Conservation (phyloP, 1,140 invertebrate species). For the Bombus superbus region DNA sequence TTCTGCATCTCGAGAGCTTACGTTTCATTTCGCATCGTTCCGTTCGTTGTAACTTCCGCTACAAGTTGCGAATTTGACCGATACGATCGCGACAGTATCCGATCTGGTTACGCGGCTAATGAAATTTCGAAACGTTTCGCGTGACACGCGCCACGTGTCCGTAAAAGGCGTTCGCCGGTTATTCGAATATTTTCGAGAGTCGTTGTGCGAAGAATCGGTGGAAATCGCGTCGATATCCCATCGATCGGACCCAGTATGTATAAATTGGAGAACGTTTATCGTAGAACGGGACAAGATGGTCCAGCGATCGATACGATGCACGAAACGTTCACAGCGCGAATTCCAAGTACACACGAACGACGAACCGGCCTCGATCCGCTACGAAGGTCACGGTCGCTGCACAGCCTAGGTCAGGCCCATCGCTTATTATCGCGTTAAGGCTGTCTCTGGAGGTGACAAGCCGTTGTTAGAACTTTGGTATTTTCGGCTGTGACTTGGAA, state of each 20-base stretch:
- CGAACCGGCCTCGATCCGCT: slow-evolving; percentile 71
- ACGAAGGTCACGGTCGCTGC: slow-evolving; percentile 80
- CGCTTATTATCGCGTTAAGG: slow-evolving; percentile 76
- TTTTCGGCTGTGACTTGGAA: not conserved
- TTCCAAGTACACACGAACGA: slow-evolving; percentile 53
- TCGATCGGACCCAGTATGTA: not conserved
- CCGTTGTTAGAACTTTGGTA: slow-evolving; percentile 64
- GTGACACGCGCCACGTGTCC: accelerated
- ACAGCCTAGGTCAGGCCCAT: slow-evolving; percentile 81
- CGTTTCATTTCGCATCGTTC: not conserved
- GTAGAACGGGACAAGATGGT: not conserved
- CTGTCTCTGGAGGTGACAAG: slow-evolving; percentile 67
- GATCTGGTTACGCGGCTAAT: no score
- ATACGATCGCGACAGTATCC: no score
- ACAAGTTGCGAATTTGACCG: not conserved
- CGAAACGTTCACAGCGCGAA: slow-evolving; percentile 18
- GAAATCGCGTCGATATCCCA: not conserved
- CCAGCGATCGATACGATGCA: slow-evolving; percentile 11
- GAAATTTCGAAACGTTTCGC: no score
- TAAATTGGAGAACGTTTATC: not conserved
- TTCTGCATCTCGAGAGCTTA: not conserved
- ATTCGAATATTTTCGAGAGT: not conserved
- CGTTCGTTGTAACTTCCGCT: no score
- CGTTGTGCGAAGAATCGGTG: not conserved
- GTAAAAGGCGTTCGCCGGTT: no score